Conservation (phyloP, 2,797 vertebrate genomes). For the Sebastes goodei region DNA sequence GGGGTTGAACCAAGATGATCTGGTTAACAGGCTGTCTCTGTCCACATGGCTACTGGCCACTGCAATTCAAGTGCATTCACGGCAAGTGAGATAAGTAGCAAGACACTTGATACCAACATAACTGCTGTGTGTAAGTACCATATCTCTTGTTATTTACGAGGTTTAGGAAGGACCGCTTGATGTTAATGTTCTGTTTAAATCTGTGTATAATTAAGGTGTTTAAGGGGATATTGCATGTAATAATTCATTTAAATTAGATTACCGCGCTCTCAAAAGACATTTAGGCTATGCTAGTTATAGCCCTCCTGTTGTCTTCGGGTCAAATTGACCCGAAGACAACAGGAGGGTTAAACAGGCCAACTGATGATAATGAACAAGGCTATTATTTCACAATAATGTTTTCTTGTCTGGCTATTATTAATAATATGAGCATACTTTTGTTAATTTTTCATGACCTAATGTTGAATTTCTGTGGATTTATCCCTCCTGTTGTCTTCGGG, state of each 20-base stretch:
- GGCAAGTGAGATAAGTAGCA: slow-evolving; percentile 3
- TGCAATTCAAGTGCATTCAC: slow-evolving; percentile 24
- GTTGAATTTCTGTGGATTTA: no score
- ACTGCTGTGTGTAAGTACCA: neutral
- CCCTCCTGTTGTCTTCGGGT: no score
- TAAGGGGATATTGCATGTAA: neutral
- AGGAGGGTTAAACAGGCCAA: no score
- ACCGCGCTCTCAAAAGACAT: neutral
- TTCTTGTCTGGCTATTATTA: no score
- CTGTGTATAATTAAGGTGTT: slow-evolving; percentile 8
- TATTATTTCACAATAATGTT: no score
- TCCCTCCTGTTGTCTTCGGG: no score
- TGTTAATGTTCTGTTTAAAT: slow-evolving; percentile 27
- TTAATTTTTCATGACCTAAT: no score
- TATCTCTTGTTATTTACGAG: slow-evolving; percentile 5
- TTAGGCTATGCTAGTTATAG: neutral
- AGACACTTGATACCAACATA: neutral
- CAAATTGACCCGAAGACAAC: no score
- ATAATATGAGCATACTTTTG: no score
- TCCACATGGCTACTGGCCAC: slow-evolving; percentile 25
- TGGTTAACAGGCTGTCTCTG: slow-evolving; percentile 32
- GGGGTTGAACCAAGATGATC: slow-evolving; percentile 35
- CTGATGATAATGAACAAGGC: no score
- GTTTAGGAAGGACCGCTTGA: neutral
- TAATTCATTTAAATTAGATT: slow-evolving; percentile 22